These are phyloP conservation scores for Neoniphon sammara DNA, from an alignment of 2,797 vertebrate genomes.

Conservation along the genomic window DNA sequence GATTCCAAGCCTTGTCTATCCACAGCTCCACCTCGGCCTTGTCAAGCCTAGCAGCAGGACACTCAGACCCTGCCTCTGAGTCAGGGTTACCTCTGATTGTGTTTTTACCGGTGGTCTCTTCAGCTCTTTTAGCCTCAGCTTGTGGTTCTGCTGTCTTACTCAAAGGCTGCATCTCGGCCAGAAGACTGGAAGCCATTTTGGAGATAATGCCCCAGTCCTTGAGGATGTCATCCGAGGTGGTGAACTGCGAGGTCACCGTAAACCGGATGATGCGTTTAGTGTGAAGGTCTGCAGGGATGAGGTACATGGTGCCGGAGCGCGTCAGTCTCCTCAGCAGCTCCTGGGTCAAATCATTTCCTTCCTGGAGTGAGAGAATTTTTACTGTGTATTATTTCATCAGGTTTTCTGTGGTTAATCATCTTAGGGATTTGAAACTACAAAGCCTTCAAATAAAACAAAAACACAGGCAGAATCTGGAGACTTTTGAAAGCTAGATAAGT, in stretches of 20 bases:
- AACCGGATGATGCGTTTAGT: slow-evolving; percentile 94
- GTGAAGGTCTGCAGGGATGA: slow-evolving; percentile 90
- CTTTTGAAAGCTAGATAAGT: background rate
- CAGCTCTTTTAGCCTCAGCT: slow-evolving; percentile 26
- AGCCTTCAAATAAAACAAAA: background rate
- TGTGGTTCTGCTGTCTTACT: slow-evolving; percentile 32
- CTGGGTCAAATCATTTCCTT: slow-evolving; percentile 90
- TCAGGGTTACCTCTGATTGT: background rate
- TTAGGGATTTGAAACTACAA: background rate
- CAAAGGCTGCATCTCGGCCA: slow-evolving; percentile 64
- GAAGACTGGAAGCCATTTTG: slow-evolving; percentile 80
- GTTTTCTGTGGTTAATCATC: background rate
- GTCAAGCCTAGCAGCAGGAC: slow-evolving; percentile 44
- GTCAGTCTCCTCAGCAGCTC: slow-evolving; percentile 89
- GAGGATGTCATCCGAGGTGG: slow-evolving; percentile 89
- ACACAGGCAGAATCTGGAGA: too few relatives aligned
- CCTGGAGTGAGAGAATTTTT: slow-evolving; percentile 75
- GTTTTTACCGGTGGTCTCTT: slow-evolving; percentile 23
- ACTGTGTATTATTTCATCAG: background rate
- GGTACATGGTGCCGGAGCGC: slow-evolving; percentile 88
- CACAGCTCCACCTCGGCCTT: slow-evolving; percentile 74
- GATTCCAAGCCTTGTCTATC: slow-evolving; percentile 82
- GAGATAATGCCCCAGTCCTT: slow-evolving; percentile 92
- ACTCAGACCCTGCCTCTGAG: slow-evolving; percentile 10
- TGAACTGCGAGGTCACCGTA: slow-evolving; percentile 94